Conservation (phyloP, 2,797 vertebrate species). For the Calcarius lapponicus region DNA sequence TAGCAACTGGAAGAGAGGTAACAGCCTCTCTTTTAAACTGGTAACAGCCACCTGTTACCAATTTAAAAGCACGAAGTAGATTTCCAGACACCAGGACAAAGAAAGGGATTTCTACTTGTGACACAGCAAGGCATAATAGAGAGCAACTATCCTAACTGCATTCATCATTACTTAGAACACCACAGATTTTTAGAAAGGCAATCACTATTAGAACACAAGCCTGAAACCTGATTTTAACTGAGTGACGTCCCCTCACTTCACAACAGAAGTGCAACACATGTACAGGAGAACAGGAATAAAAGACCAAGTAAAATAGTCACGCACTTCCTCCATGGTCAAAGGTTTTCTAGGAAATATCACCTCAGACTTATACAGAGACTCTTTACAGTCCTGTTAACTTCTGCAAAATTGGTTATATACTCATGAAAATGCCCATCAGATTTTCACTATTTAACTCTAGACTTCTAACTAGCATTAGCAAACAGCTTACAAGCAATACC, state of each 20-base stretch:
- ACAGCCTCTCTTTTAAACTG: too few species aligned
- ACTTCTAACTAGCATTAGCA: background rate
- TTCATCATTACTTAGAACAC: background rate
- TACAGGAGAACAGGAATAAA: background rate
- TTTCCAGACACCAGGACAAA: background rate
- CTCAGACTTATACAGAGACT: background rate
- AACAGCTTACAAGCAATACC: background rate
- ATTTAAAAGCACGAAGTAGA: background rate
- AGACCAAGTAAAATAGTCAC: background rate
- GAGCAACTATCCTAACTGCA: background rate
- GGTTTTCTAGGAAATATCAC: background rate
- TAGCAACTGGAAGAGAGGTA: background rate
- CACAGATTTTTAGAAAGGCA: background rate
- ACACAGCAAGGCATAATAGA: background rate
- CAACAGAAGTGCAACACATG: background rate
- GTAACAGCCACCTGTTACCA: background rate
- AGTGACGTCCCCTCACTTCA: background rate
- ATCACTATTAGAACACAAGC: background rate
- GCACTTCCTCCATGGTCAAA: background rate
- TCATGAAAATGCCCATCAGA: background rate
- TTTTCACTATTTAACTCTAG: background rate
- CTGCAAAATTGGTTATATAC: background rate
- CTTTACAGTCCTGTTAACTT: background rate
- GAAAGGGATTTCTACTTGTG: background rate
- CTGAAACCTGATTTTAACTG: background rate